Evolutionary conservation across 2,797 vertebrate species (phyloP), one percentile per base, ranked within the genome.

Genomic region (Brotula barbata): DNA sequence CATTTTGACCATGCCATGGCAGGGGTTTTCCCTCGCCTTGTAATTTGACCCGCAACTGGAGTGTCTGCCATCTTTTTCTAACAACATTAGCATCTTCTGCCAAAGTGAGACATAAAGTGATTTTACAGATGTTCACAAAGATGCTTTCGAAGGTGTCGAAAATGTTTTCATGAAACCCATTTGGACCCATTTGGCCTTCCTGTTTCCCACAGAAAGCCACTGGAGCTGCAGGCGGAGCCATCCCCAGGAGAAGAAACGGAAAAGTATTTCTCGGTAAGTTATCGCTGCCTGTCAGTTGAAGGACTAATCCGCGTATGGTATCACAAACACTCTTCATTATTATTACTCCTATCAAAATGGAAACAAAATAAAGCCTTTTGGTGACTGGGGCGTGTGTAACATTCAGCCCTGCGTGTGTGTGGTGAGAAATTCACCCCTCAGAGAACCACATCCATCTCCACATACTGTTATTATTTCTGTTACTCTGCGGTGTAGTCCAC

Each of bases 211-310:
- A 98, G 97, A 99, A 97, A 91, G 86, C 93, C 89, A 95, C 94
- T 86, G 96, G 96, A 74, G 96, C 95, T 56, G 94, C 96, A 77
- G 96, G 93, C 83, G 96, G 96, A 44, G 93, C 94, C 76, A 89
- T 95, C 79, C 94, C 94, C 73, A 94, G 94, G 89, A 89, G 94
- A 77, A 95, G 92, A 85, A 97, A 96, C 68, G 92, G 94, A 78
- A 96, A 95, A 92, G 90, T 98, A 65, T 97, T 97, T 92, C 93
- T 98, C 90, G 96, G 97, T 98, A 93, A 90, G 64, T 67, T 9
- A 6, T 17, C 10, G 51, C 31, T 45, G 28, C 6, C 25, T 17
- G 22, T 19, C 21, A 42, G 36, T 54, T 2, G 6, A 9, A 69
- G 19, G 23, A 12, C 56, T 49, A 10, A 34, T 23, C 14, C n/a